phyloP scores from a whole-genome alignment of 2,888 invertebrate species.

The Mellilla xanthometata region DNA sequence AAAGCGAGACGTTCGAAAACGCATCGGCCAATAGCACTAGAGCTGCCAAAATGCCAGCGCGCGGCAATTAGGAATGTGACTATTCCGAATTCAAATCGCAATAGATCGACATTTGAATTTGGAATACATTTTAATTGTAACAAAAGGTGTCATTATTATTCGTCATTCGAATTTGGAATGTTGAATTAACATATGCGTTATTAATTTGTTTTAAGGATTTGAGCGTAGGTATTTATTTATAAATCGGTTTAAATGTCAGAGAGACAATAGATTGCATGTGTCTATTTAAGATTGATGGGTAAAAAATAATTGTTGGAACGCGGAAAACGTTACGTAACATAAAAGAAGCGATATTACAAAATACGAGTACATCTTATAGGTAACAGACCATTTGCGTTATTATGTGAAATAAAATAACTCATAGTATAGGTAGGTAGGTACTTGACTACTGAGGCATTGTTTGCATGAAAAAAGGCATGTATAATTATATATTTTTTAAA shows the following conservation, averaged over 20 bases:
- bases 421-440: no score
- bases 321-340: no score
- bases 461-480: no score
- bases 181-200: slow-evolving; percentile 50
- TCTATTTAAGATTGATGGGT: slow-evolving; percentile 79
- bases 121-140: slow-evolving; percentile 55
- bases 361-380: no score
- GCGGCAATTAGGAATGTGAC: slow-evolving; percentile 73
- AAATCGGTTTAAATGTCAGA: slow-evolving; percentile 77
- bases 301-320: slow-evolving; percentile 62
- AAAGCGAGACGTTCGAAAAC: slow-evolving; percentile 72
- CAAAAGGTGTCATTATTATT: slow-evolving; percentile 20
- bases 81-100: slow-evolving; percentile 67
- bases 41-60: slow-evolving; percentile 72
- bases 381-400: no score
- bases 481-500: no score
- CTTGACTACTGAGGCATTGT: no score
- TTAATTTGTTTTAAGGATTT: slow-evolving; percentile 62
- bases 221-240: slow-evolving; percentile 73
- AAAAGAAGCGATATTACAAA: no score
- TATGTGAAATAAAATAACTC: no score
- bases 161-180: slow-evolving; percentile 47
- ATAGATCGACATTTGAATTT: slow-evolving; percentile 47
- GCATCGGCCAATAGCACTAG: slow-evolving; percentile 67
- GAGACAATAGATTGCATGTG: slow-evolving; percentile 73